Conservation (phyloP, 2,113 vertebrate species). For the Microtus montanus region DNA sequence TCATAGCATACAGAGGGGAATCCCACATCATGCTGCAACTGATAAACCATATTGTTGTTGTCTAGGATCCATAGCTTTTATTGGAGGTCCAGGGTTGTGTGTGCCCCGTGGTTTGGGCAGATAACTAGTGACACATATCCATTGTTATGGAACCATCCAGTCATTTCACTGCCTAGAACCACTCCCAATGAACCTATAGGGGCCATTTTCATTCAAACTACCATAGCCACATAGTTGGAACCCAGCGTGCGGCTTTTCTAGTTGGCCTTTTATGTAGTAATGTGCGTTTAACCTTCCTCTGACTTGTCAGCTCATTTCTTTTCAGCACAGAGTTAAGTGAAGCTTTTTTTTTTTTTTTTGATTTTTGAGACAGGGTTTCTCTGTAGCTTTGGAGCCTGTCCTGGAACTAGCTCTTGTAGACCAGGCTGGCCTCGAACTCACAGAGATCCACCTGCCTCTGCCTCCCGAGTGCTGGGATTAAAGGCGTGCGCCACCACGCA, state of each 20-base stretch:
- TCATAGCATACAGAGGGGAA: too few species aligned
- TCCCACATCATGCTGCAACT: too few species aligned
- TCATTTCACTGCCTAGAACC: background rate
- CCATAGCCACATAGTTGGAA: background rate
- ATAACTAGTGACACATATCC: background rate
- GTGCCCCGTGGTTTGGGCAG: background rate
- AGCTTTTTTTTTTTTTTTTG: background rate
- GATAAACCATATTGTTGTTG: background rate
- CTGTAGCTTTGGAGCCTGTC: too few species aligned
- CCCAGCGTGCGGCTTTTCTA: background rate
- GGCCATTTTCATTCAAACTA: background rate
- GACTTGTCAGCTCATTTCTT: background rate
- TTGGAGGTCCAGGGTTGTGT: background rate
- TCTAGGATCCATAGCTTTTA: background rate
- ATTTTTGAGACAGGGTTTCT: too few species aligned
- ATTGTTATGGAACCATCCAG: background rate
- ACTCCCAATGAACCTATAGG: background rate
- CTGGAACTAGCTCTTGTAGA: too few species aligned
- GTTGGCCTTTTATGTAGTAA: background rate
- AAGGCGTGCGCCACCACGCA: too few species aligned
- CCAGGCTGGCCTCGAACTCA: too few species aligned
- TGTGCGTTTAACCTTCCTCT: background rate
- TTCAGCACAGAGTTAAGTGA: background rate
- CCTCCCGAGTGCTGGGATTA: too few species aligned
- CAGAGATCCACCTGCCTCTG: too few species aligned